Evolutionary conservation across 2,888 invertebrate genomes (phyloP), one percentile per base, ranked within the genome.

Genomic region (Hyles lineata): DNA sequence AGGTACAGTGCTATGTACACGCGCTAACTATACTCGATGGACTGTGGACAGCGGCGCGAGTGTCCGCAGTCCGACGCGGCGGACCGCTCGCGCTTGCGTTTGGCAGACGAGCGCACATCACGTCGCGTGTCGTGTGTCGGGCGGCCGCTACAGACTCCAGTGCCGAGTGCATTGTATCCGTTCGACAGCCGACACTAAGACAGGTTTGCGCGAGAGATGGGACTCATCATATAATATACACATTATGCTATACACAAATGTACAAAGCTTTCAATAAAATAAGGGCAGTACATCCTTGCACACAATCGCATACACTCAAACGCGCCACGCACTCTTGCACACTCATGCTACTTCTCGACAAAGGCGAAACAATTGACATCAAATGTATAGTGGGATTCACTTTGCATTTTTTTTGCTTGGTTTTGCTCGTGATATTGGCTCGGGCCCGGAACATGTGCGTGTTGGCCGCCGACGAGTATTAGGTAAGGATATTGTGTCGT

Each of bases 1-100:
- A n/a, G 62, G 32, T 43, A 43, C 43, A 9, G 19, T 19, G 61
- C 62, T 62, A 62, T 62, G 62, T 62, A 84, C 82, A 77, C 72
- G 78, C 76, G 79, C 82, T 87, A 86, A 83, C 9, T 83, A 83
- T 85, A 87, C 76, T 71, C 69, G 43, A 58, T 32, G 62, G 23
- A 32, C 62, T 23, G 74, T 77, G 75, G 76, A 79, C 70, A 75
- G 73, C 70, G 71, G 50, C 23, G 62, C 35, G 32, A 25, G 61
- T 8, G 29, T 17, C 59, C 23, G 11, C 59, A 21, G 21, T 5
- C 58, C n/a, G n/a, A n/a, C n/a, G n/a, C 9, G 58, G 21, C 9
- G 58, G 2, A 9, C n/a, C 58, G 58, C 58, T 8, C 58, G 58
- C 58, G 58, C 43, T 43, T 43, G 3, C 58, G 58, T 58, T n/a